Conservation (phyloP, 2,113 vertebrate species). For the Perca schrenkii region DNA sequence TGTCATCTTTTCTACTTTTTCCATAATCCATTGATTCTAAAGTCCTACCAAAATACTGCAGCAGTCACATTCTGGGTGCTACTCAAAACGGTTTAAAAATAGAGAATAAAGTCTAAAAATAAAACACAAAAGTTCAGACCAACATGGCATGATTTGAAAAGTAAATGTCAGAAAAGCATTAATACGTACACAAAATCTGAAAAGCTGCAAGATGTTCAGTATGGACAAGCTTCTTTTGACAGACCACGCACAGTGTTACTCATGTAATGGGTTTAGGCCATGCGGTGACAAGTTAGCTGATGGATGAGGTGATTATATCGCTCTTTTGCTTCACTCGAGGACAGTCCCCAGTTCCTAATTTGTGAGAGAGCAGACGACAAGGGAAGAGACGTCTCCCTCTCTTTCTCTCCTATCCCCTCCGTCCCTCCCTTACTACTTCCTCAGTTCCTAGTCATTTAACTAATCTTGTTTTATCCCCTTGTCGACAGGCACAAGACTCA, state of each 20-base stretch:
- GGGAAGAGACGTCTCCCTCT: conserved; percentile 40
- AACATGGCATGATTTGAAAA: background rate
- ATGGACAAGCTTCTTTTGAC: conserved; percentile 43
- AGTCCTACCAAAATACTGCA: background rate
- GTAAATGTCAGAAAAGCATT: background rate
- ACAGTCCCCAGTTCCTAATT: conserved; percentile 75
- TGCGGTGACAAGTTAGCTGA: conserved; percentile 69
- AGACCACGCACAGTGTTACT: conserved; percentile 31
- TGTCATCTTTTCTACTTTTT: background rate
- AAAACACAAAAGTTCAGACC: background rate
- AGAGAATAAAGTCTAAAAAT: background rate
- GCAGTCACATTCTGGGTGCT: background rate
- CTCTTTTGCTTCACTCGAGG: conserved; percentile 63
- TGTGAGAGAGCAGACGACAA: conserved; percentile 66
- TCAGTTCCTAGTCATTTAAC: conserved; percentile 78
- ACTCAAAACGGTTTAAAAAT: background rate
- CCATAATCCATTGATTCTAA: background rate
- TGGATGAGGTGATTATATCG: conserved; percentile 75
- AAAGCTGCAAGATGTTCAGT: conserved; percentile 25
- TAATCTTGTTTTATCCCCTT: conserved; percentile 79
- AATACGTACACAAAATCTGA: background rate
- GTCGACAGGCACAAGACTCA: conserved; percentile 68
- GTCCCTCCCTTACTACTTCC: conserved; percentile 40
- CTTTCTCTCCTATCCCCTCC: conserved; percentile 31
- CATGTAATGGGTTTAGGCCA: conserved; percentile 63